Base-by-base conservation (phyloP, 2,797 vertebrate species). In the Naso thynnoides region DNA sequence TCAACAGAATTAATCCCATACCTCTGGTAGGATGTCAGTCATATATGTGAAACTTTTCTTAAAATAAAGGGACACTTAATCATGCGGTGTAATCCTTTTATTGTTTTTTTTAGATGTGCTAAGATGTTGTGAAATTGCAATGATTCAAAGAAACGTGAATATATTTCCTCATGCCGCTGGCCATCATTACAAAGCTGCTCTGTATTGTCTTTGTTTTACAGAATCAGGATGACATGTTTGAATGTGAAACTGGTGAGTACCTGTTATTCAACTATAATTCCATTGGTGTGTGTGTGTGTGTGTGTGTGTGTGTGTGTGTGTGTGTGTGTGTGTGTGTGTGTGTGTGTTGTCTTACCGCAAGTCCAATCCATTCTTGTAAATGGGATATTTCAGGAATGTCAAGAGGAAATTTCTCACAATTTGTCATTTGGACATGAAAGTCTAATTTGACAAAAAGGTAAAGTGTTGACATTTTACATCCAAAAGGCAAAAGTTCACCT, bases 161-260 rank as follows among this genome's bases (percentile, higher is more conserved):
- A 36, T 36, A 36, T 3, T 3, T 36, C 1, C 33, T 36, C 9
- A 36, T 36, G 11, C 13, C 18, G 21, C 1, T 50, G 21, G 57
- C 26, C 2, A 69, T 49, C 56, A 70, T 23, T 9, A 66, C 15
- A 54, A 45, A 26, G 3, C 14, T 39, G 5, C 82, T 57, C 76
- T 33, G 26, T 36, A 8, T 55, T 11, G 5, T 79, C 2, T 48
- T 67, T 61, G 59, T 39, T n/a, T n/a, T 80, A 5, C 84, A 95
- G 94, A 89, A 36, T 78, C 33, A 54, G 8, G 65, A 80, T 19
- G 83, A 93, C 45, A 81, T 76, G 49, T 52, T 0, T 15, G 85
- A 92, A 1, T 89, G 84, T 85, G 88, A 93, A 74, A 62, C 64
- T 3, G 93, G 94, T 95, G 83, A 90, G 92, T 86, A 41, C 8